Base-by-base conservation (phyloP, 2,888 invertebrate genomes). In the Drosophila prolongata region DNA sequence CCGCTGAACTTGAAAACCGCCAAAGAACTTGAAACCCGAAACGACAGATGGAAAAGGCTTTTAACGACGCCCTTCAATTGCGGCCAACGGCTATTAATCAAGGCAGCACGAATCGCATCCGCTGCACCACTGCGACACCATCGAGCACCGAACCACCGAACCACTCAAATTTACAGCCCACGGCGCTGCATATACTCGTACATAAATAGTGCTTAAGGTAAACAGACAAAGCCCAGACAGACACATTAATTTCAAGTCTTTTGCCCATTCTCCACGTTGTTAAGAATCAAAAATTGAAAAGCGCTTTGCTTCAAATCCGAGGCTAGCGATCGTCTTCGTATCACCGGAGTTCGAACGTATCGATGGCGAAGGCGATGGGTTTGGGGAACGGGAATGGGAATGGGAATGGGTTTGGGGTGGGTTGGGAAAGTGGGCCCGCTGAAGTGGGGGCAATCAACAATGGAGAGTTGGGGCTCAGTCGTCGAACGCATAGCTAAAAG, bases 401-500 rank as follows among this genome's bases (percentile, higher is more conserved):
- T 43, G 19, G 40, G 14, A 3, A 14, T 14, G 14, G 44, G 14
- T 9, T 6, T 27, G 24, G 44, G 44, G 44, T n/a, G 14, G 14
- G 47, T 10, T 34, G 30, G 47, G 49, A 47, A 52, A 77, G 74
- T 86, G 87, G 35, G 73, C 54, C 52, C 42, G 24, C 52, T 49
- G 34, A 9, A 55, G 44, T 55, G 62, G 53, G 55, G 53, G 55
- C 46, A 47, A 49, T 61, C 62, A 61, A 61, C 61, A 61, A 61
- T 61, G 62, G 62, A 19, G 47, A 19, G 47, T 24, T 38, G 27
- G 44, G 30, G 38, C 54, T 43, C 43, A 37, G 65, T 42, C 35
- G 46, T 64, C 57, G 19, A 57, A 73, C 80, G 65, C 83, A 83
- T 83, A 82, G 85, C 89, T 89, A 80, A 86, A 89, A 89, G 85